Evolutionary conservation across 2,888 invertebrate genomes (phyloP), one percentile per base, ranked within the genome.

Genomic region (Urechis unicinctus): DNA sequence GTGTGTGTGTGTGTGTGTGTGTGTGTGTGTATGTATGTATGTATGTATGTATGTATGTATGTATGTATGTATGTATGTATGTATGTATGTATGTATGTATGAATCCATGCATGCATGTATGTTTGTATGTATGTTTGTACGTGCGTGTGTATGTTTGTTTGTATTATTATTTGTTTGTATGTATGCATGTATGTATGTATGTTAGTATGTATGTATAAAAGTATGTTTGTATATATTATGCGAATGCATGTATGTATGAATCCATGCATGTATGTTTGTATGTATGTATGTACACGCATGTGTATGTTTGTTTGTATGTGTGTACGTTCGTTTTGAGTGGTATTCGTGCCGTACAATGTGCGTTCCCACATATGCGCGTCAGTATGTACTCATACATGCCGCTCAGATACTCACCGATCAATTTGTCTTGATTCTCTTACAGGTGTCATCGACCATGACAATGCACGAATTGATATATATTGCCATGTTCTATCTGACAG

Each of bases 51-150:
- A 36, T 31, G 31, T 50, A 50, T 50, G 31, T 31, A 50, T 50
- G 31, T 50, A 36, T 50, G 31, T 50, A 50, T 50, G 31, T 50
- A 50, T 50, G 31, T 50, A 36, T 50, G 31, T 50, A 50, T 50
- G 31, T 31, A 50, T 31, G 31, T 31, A 50, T 50, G 31, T 50
- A 50, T 50, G 31, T 50, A 50, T 31, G n/a, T 31, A 50, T 9
- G 31, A 13, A 31, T 31, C n/a, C 36, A 50, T 50, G n/a, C 36
- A 42, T 50, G 31, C 36, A 48, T 48, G 25, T 24, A 26, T 9
- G 25, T 24, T 24, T 9, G n/a, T 29, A 2, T 29, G 29, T 4
- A 28, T 29, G 29, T 28, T 41, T 9, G 9, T 17, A 13, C 13
- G 17, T 41, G 41, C 17, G 41, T 41, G 41, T 41, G n/a, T 41